Percentiles rank a stretch among this genome's conserved stretches.
Conservation (phyloP, 2,888 invertebrate species). For the Drosophila tanythrix region DNA sequence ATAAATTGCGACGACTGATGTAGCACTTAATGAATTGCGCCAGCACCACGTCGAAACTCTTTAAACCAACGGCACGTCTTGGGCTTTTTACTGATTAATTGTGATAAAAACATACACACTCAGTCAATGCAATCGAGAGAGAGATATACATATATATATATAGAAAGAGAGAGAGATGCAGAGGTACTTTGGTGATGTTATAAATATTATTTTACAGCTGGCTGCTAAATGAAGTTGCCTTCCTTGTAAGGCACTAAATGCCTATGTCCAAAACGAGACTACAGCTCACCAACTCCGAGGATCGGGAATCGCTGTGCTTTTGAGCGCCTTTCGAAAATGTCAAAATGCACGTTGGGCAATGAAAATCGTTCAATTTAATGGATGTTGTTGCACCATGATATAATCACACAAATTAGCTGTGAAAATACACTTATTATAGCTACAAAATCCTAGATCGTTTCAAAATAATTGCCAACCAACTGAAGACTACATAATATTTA, state of each 20-base stretch:
- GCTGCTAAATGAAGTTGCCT: slow-evolving; percentile 49
- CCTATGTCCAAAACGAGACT: slow-evolving; percentile 44
- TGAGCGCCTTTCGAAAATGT: slow-evolving; percentile 36
- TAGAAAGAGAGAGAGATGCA: neutral
- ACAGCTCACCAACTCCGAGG: slow-evolving; percentile 1
- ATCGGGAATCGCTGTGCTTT: slow-evolving; percentile 18
- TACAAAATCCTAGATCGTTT: neutral
- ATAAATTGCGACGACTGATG: slow-evolving; percentile 60
- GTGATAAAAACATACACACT: slow-evolving; percentile 37
- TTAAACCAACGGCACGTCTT: slow-evolving; percentile 56
- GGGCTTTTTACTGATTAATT: slow-evolving; percentile 64
- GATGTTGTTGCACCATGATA: slow-evolving; percentile 15
- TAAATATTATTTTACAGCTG: slow-evolving; percentile 48
- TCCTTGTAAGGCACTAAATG: slow-evolving; percentile 59
- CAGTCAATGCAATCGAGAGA: neutral
- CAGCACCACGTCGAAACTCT: slow-evolving; percentile 50
- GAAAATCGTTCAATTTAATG: slow-evolving; percentile 16
- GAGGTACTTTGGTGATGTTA: slow-evolving; percentile 32
- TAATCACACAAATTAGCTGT: neutral
- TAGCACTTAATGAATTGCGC: slow-evolving; percentile 66
- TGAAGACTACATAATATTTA: neutral
- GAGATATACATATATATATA: neutral
- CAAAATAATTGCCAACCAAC: neutral
- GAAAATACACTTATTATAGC: neutral
- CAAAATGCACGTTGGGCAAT: slow-evolving; percentile 21